These are phyloP conservation scores for Latrodectus geometricus DNA, from an alignment of 1,140 invertebrate genomes.

Conservation along the genomic window DNA sequence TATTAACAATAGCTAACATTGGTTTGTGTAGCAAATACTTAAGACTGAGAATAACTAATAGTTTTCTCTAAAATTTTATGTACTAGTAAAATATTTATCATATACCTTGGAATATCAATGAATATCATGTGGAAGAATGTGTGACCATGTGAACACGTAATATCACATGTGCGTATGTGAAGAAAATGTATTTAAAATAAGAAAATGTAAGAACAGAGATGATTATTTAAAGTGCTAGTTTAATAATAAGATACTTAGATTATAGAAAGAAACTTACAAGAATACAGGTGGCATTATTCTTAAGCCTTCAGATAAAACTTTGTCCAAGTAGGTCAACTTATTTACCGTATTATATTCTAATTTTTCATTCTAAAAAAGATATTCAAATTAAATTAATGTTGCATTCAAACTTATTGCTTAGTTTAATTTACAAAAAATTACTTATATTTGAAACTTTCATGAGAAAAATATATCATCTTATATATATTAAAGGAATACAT, in stretches of 20 bases:
- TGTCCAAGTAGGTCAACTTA: slow-evolving; percentile 68
- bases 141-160: not conserved
- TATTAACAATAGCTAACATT: too few species aligned
- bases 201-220: not conserved
- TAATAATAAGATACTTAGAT: not conserved
- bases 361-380: slow-evolving; percentile 16
- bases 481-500: too few species aligned
- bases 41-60: not conserved
- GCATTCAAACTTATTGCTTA: too few species aligned
- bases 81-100: too few species aligned
- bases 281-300: slow-evolving; percentile 68
- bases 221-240: not conserved
- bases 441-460: too few species aligned
- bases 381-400: too few species aligned
- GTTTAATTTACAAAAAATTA: too few species aligned
- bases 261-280: slow-evolving; percentile 34
- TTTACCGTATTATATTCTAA: slow-evolving; percentile 65
- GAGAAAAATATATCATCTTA: too few species aligned
- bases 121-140: too few species aligned
- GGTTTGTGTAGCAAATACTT: not conserved
- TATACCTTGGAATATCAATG: too few species aligned
- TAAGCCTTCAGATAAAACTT: slow-evolving; percentile 68
- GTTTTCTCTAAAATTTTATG: not conserved
- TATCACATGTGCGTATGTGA: not conserved
- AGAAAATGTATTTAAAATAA: not conserved